A percentile compares a stretch with the other conserved stretches of the same genome.
Conservation (phyloP, 2,888 invertebrate species). For the Kryphioiulus occultus region DNA sequence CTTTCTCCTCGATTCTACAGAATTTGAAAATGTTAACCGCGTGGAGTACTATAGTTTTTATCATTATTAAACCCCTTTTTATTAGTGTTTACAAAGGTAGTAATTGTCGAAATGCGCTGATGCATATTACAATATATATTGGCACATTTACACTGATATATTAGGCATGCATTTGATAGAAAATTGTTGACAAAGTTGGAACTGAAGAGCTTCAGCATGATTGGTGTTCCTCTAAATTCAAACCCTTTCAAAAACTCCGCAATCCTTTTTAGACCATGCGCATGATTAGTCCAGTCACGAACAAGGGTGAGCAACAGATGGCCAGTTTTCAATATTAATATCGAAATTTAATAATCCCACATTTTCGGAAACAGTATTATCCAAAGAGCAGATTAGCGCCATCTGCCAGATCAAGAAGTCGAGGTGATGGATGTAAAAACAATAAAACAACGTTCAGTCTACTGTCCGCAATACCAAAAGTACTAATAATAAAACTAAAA, state of each 20-base stretch:
- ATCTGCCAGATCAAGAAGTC: background rate
- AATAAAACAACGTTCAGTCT: background rate
- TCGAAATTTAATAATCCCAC: background rate
- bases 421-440: background rate
- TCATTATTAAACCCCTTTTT: conserved; percentile 18
- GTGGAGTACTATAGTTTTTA: background rate
- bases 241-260: background rate
- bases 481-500: background rate
- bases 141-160: conserved; percentile 10
- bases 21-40: conserved; percentile 6
- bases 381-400: background rate
- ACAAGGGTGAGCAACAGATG: conserved; percentile 7
- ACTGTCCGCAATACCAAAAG: background rate
- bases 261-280: background rate
- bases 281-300: background rate
- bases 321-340: background rate
- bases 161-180: background rate
- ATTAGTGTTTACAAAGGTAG: conserved; percentile 31
- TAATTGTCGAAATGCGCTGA: conserved; percentile 18
- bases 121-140: conserved; percentile 20
- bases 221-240: background rate
- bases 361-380: background rate
- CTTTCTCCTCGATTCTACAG: conserved; percentile 2
- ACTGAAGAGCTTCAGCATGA: conserved; percentile 20
- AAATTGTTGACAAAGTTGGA: background rate